Evolutionary conservation across 1,140 invertebrate species (phyloP), one percentile per base, ranked within the genome.

Genomic region (Zaprionus davidi): DNA sequence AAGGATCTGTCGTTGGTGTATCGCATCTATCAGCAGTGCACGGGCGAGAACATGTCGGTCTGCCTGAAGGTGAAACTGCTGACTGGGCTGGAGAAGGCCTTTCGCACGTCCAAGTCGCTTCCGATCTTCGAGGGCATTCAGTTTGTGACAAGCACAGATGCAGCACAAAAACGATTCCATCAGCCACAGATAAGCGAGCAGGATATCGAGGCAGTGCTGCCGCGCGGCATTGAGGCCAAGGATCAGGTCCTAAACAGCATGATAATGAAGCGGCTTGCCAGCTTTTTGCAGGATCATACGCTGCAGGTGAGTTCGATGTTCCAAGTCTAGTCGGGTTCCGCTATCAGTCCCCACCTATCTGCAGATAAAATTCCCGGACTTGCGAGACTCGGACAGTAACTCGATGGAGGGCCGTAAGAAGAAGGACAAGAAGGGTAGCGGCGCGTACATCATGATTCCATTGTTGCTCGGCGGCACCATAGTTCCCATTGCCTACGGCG

Each of bases 41-140:
- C 95, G 26, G 95, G 94, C 5, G 93, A 94, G 28, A 96, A 96
- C 58, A 83, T 97, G 15, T 94, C 95, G 56, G 94, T 95, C 22
- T 97, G 96, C 78, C 92, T 97, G 5, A 97, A 97, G 91, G 87
- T 96, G 41, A 97, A 97, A 86, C 91, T 97, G 24, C 93, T 96
- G 1, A 94, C 95, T 2, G 95, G 96, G 3, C 93, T 97, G 83
- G 96, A 96, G 74, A 94, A 96, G 69, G 94, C 95, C 56, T 94
- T 95, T 3, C 93, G 95, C n/a, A 94, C 94, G 51, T 94, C 93
- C 76, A 93, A 94, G 2, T 94, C 95, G 49, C 84, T 97, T 13
- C 93, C 94, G 15, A 90, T 97, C 3, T 93, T 95, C n/a, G 95
- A 96, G 34, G 96, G 96, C 12, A 94, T 97, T 6, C 95, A 94